Percentiles rank a stretch among this genome's conserved stretches.
These are phyloP conservation scores for Phocoena phocoena DNA, from an alignment of 2,113 vertebrate genomes.

Conservation along the genomic window DNA sequence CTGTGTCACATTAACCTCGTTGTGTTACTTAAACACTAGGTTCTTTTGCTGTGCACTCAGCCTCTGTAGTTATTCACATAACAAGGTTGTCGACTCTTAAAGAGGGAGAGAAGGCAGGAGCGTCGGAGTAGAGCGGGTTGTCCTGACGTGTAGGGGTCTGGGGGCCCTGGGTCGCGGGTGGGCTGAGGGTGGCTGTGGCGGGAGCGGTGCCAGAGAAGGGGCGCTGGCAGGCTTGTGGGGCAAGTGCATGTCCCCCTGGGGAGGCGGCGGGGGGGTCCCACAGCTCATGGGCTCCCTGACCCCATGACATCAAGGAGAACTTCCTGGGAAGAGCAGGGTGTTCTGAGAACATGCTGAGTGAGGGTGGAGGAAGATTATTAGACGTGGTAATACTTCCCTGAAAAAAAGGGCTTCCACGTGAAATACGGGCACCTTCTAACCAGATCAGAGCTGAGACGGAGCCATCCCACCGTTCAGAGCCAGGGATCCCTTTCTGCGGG, in stretches of 20 bases:
- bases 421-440: rapidly evolving
- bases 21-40: background rate
- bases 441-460: background rate
- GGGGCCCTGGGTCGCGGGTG: background rate
- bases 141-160: background rate
- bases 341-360: background rate
- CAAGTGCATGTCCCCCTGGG: background rate
- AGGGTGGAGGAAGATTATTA: background rate
- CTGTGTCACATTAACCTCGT: background rate
- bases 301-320: background rate
- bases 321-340: background rate
- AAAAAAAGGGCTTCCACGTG: background rate
- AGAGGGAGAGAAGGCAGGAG: background rate
- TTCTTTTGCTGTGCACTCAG: background rate
- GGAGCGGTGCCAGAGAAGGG: background rate
- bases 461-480: background rate
- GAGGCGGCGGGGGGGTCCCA: background rate
- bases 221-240: rapidly evolving
- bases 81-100: background rate
- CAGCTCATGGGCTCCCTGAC: background rate
- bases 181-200: background rate
- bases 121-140: background rate
- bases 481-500: background rate
- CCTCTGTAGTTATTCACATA: background rate
- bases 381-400: background rate